Base-by-base conservation (phyloP, 1,140 invertebrate species). In the Drosophila novamexicana region DNA sequence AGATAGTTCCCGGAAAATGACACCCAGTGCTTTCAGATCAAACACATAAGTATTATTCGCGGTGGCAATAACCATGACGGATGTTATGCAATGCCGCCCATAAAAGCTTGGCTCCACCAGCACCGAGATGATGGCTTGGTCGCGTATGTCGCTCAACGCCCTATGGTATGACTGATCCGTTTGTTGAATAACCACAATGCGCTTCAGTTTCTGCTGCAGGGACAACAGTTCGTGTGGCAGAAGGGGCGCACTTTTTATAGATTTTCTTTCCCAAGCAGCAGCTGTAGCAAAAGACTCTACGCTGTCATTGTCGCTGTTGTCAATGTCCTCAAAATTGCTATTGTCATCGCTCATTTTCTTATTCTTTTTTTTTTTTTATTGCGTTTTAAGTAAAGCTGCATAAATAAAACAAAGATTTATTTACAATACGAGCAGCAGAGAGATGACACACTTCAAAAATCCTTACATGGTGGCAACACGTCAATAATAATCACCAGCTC, bases 101-200 rank as follows among this genome's bases (percentile, higher is more conserved):
- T 86, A 86, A 14, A 85, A 85, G 29, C 71, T 79, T 0, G 82
- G 82, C 57, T 86, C 82, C 32, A 76, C 56, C 12, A 85, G 7
- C 6, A 85, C 29, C 7, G 81, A 85, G 7, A 85, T 53, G 1
- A 40, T 75, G 6, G 8, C 6, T 47, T 85, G 78, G 16, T 75
- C 70, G 1, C 40, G 29, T 12, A 85, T 86, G 18, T 85, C 78
- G 1, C 36, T 29, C 2, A 85, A 12, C 0, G 82, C 78, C 1
- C 7, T 16, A 14, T 86, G 70, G 52, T 85, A 85, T 0, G 34
- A 47, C 1, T 37, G 12, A 61, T 86, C 79, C 6, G 63, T 59
- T 40, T 86, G 82, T 4, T 72, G 59, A 16, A 85, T 75, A 7
- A 49, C 39, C 7, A 71, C 45, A 8, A 85, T 71, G 10, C 47